Conservation (phyloP, 2,113 vertebrate genomes). For the Prietella phreatophila region DNA sequence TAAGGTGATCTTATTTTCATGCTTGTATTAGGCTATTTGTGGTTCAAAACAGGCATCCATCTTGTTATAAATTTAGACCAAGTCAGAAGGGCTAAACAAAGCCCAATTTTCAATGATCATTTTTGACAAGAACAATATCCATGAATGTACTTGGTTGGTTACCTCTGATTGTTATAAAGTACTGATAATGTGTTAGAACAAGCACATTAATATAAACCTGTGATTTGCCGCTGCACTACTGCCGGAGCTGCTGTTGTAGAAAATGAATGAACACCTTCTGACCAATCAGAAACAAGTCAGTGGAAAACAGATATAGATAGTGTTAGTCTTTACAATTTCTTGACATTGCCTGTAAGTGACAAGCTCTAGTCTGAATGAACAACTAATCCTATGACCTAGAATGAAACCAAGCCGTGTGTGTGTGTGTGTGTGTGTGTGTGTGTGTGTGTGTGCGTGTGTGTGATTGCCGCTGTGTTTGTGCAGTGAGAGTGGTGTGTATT, state of each 20-base stretch:
- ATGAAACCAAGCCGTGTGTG: not conserved
- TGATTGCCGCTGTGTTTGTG: constrained; percentile 28
- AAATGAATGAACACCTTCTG: not conserved
- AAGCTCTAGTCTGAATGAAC: not conserved
- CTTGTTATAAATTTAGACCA: too few species aligned
- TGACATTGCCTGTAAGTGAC: not conserved
- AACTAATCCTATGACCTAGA: not conserved
- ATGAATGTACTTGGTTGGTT: not conserved
- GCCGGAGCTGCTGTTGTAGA: not conserved
- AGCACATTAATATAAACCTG: not conserved
- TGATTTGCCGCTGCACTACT: not conserved
- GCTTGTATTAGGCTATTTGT: too few species aligned
- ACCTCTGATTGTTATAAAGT: not conserved
- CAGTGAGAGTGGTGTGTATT: constrained; percentile 51
- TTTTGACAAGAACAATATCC: too few species aligned
- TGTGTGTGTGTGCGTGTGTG: constrained; percentile 17
- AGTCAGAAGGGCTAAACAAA: too few species aligned
- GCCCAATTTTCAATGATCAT: too few species aligned
- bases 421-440: constrained; percentile 23
- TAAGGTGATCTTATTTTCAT: too few species aligned
- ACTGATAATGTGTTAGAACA: not conserved
- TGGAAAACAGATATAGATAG: not conserved
- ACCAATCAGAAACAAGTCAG: not conserved
- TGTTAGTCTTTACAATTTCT: not conserved
- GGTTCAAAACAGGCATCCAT: too few species aligned